Evolutionary conservation across 2,888 invertebrate species (phyloP).

Genomic region (Drosophila nigricruria): DNA sequence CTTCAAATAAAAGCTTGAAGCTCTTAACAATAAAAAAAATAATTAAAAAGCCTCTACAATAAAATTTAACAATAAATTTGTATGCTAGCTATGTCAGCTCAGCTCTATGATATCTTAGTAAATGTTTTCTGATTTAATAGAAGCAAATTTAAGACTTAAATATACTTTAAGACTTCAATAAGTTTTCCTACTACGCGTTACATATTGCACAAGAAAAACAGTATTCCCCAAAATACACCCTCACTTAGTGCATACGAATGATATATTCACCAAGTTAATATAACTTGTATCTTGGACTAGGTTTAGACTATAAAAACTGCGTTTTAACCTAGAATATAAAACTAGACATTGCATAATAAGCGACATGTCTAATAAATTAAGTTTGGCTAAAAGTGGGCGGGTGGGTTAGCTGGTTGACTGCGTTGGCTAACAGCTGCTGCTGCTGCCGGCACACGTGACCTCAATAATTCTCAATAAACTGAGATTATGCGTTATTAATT

Average conservation of each 20-base stretch:
- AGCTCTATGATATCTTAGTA: no score
- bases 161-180: no score
- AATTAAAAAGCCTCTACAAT: no score
- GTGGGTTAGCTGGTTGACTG: constrained; percentile 9
- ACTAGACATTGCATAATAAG: constrained; percentile 3
- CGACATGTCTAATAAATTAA: constrained; percentile 9
- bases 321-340: neutral
- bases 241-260: neutral
- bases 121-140: no score
- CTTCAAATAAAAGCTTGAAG: no score
- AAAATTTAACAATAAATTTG: no score
- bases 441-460: constrained; percentile 47
- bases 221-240: neutral
- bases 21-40: no score
- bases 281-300: neutral
- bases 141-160: no score
- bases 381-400: constrained; percentile 34
- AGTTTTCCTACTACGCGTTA: neutral
- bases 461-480: constrained; percentile 59
- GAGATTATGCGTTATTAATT: constrained; percentile 73
- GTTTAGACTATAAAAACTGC: neutral
- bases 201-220: neutral
- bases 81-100: no score
- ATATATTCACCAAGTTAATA: neutral
- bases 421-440: constrained; percentile 39